Percentiles rank a stretch among this genome's conserved stretches.
Conservation (phyloP, 1,140 invertebrate genomes). For the Ooceraea biroi region DNA sequence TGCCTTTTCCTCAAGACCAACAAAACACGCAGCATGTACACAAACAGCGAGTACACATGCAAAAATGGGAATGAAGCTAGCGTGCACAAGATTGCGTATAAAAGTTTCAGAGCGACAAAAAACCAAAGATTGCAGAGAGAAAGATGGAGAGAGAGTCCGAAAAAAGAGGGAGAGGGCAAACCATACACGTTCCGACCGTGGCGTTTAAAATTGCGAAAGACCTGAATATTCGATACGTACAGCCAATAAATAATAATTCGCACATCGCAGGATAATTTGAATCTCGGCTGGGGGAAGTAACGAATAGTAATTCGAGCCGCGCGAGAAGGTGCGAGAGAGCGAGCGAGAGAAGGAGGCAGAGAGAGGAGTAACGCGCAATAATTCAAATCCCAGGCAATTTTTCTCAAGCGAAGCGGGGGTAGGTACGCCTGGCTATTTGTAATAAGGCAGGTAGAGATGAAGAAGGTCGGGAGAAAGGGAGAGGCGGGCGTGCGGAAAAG, state of each 20-base stretch:
- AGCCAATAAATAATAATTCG: conserved; percentile 57
- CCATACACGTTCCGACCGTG: background rate
- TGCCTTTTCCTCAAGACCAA: background rate
- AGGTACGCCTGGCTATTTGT: conserved; percentile 74
- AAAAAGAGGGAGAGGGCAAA: background rate
- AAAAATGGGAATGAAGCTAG: conserved; percentile 27
- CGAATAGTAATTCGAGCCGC: conserved; percentile 52
- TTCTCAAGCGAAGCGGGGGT: conserved; percentile 47
- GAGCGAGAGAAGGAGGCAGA: conserved; percentile 3
- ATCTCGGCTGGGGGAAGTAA: conserved; percentile 50
- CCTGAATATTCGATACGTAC: conserved; percentile 44
- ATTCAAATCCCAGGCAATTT: conserved; percentile 60
- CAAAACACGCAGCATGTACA: background rate
- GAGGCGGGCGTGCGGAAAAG: conserved; percentile 28
- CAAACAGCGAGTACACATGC: background rate
- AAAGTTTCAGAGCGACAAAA: conserved; percentile 43
- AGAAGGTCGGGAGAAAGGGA: conserved; percentile 41
- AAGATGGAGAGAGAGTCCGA: background rate
- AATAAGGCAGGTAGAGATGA: conserved; percentile 79
- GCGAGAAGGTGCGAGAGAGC: background rate
- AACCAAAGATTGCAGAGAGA: conserved; percentile 1
- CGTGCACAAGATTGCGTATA: conserved; percentile 32
- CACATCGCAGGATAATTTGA: conserved; percentile 53
- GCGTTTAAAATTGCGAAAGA: conserved; percentile 44
- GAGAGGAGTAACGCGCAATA: conserved; percentile 52